Base-by-base conservation (phyloP, 2,113 vertebrate genomes). In the Vulpes ferrilata region DNA sequence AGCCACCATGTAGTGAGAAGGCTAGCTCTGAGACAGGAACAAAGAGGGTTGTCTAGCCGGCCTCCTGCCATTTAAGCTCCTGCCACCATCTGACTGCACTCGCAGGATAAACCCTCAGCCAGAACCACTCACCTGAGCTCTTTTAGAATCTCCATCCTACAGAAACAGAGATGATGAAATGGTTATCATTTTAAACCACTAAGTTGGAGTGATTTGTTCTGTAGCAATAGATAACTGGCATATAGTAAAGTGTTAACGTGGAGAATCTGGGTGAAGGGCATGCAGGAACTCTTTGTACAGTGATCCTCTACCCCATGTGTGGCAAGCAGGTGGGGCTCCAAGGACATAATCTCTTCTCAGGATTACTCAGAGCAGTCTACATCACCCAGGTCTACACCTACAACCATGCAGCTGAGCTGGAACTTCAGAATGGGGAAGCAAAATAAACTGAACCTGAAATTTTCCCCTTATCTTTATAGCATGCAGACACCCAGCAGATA, bases 101-200 rank as follows among this genome's bases (percentile, higher is more conserved):
- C 32, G 64, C 20, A 27, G 60, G 67, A 55, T 79, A 67, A 78
- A 76, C 35, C 23, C 69, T 43, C 67, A 73, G 60, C 60, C 43
- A 90, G 64, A 92, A 60, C 48, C 79, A 87, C 35, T 51, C 48
- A 48, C 32, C 62, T 16, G 78, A 85, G 32, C 48, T 65, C 82
- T 78, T 80, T 74, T 67, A 76, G 90, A 88, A 81, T 76, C 48
- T 69, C 48, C 55, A 65, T 43, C 32, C 83, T 76, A 94, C 38
- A 93, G 73, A 87, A 93, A 84, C 16, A 7, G 67, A 96, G 82
- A 93, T 59, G 64, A 90, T 43, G 8, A 91, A 93, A 82, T 32
- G 8, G 30, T 51, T 23, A 5, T 59, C 71, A 11, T 65, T 93
- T 83, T 85, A 93, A 55, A 94, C 43, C 59, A 69, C 74, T 69